Conservation (phyloP, 2,797 vertebrate species). For the Lepidocolaptes lacrymiger region DNA sequence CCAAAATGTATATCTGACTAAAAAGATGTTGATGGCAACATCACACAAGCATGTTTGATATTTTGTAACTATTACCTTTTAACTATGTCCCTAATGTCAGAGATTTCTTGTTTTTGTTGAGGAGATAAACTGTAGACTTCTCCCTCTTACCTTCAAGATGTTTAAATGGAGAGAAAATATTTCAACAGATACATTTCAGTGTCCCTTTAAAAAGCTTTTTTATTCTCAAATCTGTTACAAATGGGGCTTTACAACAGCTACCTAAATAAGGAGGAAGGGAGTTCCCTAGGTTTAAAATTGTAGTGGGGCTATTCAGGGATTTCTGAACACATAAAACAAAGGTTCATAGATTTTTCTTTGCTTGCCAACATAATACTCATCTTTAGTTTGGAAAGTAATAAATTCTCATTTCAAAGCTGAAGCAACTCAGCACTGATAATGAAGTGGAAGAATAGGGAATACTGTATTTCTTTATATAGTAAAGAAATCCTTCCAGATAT, state of each 20-base stretch:
- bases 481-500: not conserved
- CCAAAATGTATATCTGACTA: not conserved
- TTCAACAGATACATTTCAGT: not conserved
- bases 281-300: not conserved
- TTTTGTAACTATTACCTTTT: not conserved
- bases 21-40: not conserved
- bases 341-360: not conserved
- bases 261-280: not conserved
- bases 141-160: not conserved
- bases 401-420: not conserved
- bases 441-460: not conserved
- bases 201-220: not conserved
- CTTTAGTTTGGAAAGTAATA: not conserved
- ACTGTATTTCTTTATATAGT: not conserved
- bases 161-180: not conserved
- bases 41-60: accelerated
- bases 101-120: not conserved
- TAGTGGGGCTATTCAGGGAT: not conserved
- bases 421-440: not conserved
- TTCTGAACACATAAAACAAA: not conserved
- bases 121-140: not conserved
- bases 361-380: not conserved
- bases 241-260: not conserved
- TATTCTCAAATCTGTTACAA: not conserved
- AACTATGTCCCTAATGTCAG: not conserved